These are phyloP conservation scores for Trogon surrucura DNA, from an alignment of 2,113 vertebrate genomes.

Conservation along the genomic window DNA sequence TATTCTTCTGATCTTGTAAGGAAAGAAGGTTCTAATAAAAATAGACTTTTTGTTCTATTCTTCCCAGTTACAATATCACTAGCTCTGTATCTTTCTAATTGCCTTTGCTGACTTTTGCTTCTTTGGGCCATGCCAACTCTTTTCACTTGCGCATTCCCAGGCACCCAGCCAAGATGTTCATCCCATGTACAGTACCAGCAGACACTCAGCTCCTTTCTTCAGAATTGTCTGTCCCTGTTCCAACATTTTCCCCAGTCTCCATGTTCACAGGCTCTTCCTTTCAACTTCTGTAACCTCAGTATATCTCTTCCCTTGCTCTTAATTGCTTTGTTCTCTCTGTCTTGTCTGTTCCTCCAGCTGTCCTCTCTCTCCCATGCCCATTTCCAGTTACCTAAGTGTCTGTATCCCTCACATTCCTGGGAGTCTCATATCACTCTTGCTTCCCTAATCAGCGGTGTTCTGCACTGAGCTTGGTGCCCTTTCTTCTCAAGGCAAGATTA, in stretches of 20 bases:
- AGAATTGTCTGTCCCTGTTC: not conserved
- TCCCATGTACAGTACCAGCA: not conserved
- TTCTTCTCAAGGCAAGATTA: not conserved
- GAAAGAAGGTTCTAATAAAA: not conserved
- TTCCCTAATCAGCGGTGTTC: not conserved
- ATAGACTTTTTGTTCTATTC: rapidly evolving
- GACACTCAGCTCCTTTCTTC: not conserved
- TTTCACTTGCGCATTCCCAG: not conserved
- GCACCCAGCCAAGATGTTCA: not conserved
- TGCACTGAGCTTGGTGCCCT: not conserved
- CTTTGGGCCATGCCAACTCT: not conserved
- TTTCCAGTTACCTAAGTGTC: not conserved
- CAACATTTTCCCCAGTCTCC: not conserved
- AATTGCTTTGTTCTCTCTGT: not conserved
- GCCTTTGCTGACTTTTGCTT: not conserved
- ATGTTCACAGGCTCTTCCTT: not conserved
- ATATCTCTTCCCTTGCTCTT: not conserved
- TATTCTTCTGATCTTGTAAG: not conserved
- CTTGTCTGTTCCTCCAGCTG: not conserved
- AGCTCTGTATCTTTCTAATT: not conserved
- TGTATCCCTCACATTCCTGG: not conserved
- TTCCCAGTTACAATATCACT: not conserved
- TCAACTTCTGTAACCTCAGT: not conserved
- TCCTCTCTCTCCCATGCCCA: rapidly evolving
- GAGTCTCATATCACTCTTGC: not conserved